These are phyloP conservation scores for Eupeodes latifasciatus DNA, from an alignment of 2,888 invertebrate genomes.

Conservation along the genomic window DNA sequence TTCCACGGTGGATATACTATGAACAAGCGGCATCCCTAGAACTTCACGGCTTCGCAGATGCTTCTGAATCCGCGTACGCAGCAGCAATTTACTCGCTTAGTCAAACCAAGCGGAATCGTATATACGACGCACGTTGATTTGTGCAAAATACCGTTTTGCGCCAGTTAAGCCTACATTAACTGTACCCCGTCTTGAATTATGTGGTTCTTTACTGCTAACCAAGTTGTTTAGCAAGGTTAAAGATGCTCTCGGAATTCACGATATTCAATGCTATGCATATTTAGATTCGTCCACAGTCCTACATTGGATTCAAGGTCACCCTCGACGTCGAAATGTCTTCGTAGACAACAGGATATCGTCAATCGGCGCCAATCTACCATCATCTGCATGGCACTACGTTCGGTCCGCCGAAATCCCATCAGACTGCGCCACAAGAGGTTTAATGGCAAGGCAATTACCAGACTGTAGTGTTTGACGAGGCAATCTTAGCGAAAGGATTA, in stretches of 20 bases:
- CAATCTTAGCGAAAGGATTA: too few species aligned
- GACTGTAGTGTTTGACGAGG: too few species aligned
- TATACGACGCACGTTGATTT: not conserved
- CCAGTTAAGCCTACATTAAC: not conserved
- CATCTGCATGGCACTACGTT: constrained; percentile 6
- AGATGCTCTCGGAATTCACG: constrained; percentile 1
- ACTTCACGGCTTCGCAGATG: constrained; percentile 24
- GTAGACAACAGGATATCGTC: not conserved
- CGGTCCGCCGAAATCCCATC: constrained; percentile 6
- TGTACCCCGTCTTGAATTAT: not conserved
- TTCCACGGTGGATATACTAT: constrained; percentile 1
- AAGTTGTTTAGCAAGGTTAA: not conserved
- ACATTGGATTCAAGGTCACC: not conserved
- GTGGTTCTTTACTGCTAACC: not conserved
- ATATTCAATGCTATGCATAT: not conserved
- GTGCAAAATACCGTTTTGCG: not conserved
- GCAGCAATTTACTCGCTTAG: not conserved
- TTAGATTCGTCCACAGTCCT: not conserved
- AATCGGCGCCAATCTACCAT: not conserved
- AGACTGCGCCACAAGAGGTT: not conserved
- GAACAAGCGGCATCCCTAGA: not conserved
- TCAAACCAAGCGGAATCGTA: not conserved
- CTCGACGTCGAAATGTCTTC: constrained; percentile 10
- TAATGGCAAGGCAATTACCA: constrained; percentile 1
- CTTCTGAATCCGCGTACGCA: not conserved